Conservation (phyloP, 1,140 invertebrate species). For the Callitettix versicolor region DNA sequence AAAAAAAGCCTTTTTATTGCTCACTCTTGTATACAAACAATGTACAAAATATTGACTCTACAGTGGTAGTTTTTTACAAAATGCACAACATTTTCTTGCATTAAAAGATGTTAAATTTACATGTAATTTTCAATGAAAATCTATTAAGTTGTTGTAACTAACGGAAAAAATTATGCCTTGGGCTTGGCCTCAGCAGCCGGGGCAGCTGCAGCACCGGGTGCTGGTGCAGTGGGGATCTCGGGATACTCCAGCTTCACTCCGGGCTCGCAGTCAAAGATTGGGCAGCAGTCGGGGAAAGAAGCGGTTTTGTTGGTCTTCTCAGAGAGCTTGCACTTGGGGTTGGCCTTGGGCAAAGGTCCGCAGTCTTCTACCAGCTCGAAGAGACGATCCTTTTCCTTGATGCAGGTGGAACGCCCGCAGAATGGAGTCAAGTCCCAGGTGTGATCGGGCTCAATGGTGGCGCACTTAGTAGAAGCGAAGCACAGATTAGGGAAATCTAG, state of each 20-base stretch:
- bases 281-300: conserved; percentile 73
- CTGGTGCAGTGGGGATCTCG: conserved; percentile 55
- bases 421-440: conserved; percentile 76
- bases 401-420: conserved; percentile 77
- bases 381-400: conserved; percentile 58
- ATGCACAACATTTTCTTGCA: too few relatives aligned
- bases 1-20: too few relatives aligned
- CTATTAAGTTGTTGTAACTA: too few relatives aligned
- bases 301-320: conserved; percentile 82
- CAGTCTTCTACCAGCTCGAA: conserved; percentile 80
- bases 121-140: too few relatives aligned
- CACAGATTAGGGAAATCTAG: conserved; percentile 81
- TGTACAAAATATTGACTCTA: too few relatives aligned
- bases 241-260: conserved; percentile 76
- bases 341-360: conserved; percentile 70
- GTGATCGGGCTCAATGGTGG: conserved; percentile 70
- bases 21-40: too few relatives aligned
- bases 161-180: too few relatives aligned
- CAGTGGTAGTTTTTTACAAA: too few relatives aligned
- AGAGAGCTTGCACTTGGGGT: conserved; percentile 74
- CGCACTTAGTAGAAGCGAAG: conserved; percentile 79
- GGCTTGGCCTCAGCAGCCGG: background rate
- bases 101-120: too few relatives aligned
- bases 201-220: conserved; percentile 36
- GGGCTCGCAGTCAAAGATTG: conserved; percentile 70